A percentile compares a stretch with the other conserved stretches of the same genome.
phyloP scores from a whole-genome alignment of 2,113 vertebrate genomes.

The Chlorodrepanis virens region DNA sequence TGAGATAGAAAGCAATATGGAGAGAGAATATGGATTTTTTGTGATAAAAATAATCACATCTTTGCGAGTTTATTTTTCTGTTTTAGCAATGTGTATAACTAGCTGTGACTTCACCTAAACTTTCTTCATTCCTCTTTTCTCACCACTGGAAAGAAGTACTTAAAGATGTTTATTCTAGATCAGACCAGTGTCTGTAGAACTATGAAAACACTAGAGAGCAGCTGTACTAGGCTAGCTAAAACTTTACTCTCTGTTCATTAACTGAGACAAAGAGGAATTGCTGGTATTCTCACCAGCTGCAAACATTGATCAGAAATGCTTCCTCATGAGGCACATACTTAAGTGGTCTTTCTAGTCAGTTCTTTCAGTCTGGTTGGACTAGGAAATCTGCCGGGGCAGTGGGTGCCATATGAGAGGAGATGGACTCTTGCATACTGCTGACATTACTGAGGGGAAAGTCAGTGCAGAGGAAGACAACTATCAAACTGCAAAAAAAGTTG shows the following conservation, averaged over 20 bases:
- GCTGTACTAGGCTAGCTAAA: not conserved
- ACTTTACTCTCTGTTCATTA: not conserved
- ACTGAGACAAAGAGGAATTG: not conserved
- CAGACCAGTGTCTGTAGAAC: not conserved
- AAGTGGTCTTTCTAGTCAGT: not conserved
- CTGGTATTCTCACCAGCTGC: not conserved
- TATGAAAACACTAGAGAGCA: not conserved
- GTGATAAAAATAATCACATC: not conserved
- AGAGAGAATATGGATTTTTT: not conserved
- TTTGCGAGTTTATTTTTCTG: not conserved
- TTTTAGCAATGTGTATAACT: not conserved
- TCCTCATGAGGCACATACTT: not conserved
- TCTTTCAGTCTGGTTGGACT: not conserved
- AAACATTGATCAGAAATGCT: not conserved
- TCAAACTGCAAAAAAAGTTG: not conserved
- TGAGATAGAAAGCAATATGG: not conserved
- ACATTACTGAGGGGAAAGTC: not conserved
- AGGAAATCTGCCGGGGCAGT: not conserved
- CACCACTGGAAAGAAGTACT: not conserved
- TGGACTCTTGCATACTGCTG: not conserved
- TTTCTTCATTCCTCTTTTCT: not conserved
- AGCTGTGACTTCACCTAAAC: not conserved
- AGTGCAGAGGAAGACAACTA: not conserved
- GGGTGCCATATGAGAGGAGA: not conserved
- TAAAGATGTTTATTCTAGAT: not conserved